These are phyloP conservation scores for Elysia chlorotica DNA, from an alignment of 1,140 invertebrate species.

Conservation along the genomic window DNA sequence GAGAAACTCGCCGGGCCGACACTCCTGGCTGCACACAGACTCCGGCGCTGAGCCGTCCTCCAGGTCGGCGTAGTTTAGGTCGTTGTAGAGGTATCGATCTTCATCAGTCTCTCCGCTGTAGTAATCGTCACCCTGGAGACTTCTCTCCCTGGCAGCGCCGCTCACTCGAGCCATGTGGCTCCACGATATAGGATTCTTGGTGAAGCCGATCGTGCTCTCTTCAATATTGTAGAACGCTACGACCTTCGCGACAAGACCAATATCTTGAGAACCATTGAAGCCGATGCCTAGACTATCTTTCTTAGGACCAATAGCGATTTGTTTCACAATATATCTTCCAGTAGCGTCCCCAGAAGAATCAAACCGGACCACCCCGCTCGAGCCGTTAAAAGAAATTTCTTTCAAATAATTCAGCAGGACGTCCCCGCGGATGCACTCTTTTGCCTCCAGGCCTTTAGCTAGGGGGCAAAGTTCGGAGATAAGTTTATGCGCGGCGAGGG, in stretches of 20 bases:
- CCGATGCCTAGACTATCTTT: too few relatives aligned
- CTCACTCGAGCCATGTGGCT: background rate
- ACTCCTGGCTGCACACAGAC: constrained; percentile 37
- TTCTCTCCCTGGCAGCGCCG: too few relatives aligned
- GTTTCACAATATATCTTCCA: background rate
- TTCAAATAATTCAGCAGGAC: background rate
- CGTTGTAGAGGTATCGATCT: too few relatives aligned
- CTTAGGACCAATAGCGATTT: background rate
- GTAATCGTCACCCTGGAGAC: too few relatives aligned
- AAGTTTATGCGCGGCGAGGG: constrained; percentile 4
- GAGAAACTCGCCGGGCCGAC: constrained; percentile 22
- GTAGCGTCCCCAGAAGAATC: background rate
- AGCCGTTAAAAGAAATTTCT: background rate
- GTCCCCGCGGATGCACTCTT: background rate
- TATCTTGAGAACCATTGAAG: too few relatives aligned
- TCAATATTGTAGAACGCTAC: background rate
- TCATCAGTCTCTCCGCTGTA: too few relatives aligned
- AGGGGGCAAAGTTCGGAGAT: background rate
- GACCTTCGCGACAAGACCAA: too few relatives aligned
- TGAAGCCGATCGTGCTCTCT: background rate
- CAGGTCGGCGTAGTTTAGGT: too few relatives aligned
- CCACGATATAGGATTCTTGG: background rate
- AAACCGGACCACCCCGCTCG: constrained; percentile 2
- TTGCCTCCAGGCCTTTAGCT: background rate
- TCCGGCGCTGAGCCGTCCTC: too few relatives aligned